Evolutionary conservation across 37 sponge, comb jelly and placozoan genomes (phyloP).

Genomic region (Chondrilla cf. caribensis): DNA sequence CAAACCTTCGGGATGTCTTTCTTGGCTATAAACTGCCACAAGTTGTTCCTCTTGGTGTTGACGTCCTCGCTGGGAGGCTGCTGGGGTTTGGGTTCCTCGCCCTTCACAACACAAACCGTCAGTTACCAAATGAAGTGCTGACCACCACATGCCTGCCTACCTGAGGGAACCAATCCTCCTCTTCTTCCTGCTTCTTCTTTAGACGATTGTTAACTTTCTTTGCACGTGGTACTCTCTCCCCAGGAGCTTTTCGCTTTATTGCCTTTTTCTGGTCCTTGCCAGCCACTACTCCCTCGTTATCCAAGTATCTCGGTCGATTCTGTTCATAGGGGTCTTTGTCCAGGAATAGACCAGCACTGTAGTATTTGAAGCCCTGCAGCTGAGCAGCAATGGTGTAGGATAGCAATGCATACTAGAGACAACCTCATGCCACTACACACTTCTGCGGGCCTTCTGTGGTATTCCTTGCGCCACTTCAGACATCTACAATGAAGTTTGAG

Average conservation of each 20-base stretch:
- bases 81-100: background rate
- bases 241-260: background rate
- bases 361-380: constrained; percentile 50
- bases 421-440: background rate
- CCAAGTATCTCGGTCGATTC: background rate
- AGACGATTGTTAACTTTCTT: background rate
- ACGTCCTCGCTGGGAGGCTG: background rate
- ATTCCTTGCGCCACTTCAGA: constrained; percentile 44
- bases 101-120: background rate
- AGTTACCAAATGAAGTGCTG: background rate
- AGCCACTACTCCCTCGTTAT: background rate
- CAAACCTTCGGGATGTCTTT: constrained; percentile 76
- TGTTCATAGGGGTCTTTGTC: constrained; percentile 38
- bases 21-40: constrained; percentile 79
- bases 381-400: background rate
- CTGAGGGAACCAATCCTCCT: constrained; percentile 19
- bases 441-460: constrained; percentile 28
- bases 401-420: background rate
- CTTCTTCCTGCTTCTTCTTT: background rate
- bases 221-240: background rate
- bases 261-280: background rate
- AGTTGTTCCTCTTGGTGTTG: constrained; percentile 24
- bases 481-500: constrained; percentile 57
- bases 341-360: constrained; percentile 60
- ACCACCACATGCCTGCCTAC: background rate